These are phyloP conservation scores for Baccha elongata DNA, from an alignment of 2,888 invertebrate genomes.

Conservation along the genomic window DNA sequence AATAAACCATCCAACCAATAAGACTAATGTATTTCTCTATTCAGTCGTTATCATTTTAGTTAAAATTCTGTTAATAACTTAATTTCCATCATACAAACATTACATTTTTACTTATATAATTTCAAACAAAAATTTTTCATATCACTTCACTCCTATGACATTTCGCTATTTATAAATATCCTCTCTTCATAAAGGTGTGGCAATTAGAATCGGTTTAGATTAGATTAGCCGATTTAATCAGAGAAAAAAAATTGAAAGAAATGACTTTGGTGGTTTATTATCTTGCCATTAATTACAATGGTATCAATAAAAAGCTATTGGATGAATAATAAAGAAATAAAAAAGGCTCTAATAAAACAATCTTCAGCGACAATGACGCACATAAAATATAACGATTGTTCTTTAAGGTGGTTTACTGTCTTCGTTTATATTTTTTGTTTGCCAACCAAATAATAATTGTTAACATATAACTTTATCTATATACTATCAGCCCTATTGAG, in stretches of 20 bases:
- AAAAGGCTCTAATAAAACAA: slow-evolving; percentile 66
- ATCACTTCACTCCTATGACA: slow-evolving; percentile 39
- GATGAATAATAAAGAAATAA: slow-evolving; percentile 55
- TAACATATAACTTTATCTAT: too few relatives aligned
- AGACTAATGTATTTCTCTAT: not conserved
- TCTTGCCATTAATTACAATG: slow-evolving; percentile 61
- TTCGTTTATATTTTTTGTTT: not conserved
- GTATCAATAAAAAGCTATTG: slow-evolving; percentile 63
- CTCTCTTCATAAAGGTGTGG: slow-evolving; percentile 59
- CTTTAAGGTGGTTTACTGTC: slow-evolving; percentile 7
- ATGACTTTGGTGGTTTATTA: slow-evolving; percentile 40
- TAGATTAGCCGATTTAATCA: slow-evolving; percentile 70
- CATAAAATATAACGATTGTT: slow-evolving; percentile 6
- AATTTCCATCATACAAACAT: too few relatives aligned
- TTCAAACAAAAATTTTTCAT: not conserved
- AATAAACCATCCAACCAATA: slow-evolving; percentile 3
- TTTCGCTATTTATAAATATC: slow-evolving; percentile 11
- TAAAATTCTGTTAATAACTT: not conserved
- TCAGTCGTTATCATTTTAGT: not conserved
- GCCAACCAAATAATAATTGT: not conserved
- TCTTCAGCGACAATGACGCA: slow-evolving; percentile 58
- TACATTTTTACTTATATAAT: not conserved
- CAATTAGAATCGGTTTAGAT: slow-evolving; percentile 67
- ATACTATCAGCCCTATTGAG: too few relatives aligned
- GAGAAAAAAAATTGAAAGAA: slow-evolving; percentile 25